Percentiles rank a stretch among this genome's conserved stretches.
phyloP scores from a whole-genome alignment of 1,140 invertebrate genomes.

The Cotesia vestalis region DNA sequence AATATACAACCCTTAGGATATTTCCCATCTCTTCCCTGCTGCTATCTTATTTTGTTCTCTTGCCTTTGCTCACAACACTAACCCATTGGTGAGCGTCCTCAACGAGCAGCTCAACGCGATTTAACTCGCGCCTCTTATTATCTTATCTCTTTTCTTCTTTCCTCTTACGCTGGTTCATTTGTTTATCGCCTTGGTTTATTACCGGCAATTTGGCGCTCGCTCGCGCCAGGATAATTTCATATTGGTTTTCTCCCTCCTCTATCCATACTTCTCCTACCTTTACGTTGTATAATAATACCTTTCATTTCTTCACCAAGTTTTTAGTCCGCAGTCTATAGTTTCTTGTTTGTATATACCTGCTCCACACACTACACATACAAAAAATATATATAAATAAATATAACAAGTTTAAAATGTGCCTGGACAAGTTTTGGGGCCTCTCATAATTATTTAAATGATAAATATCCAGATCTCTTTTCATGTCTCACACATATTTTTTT shows the following conservation, averaged over 20 bases:
- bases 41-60: constrained; percentile 24
- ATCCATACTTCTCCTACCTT: constrained; percentile 19
- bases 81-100: constrained; percentile 32
- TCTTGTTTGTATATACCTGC: neutral
- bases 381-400: constrained; percentile 17
- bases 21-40: neutral
- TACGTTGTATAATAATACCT: constrained; percentile 28
- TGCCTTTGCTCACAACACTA: constrained; percentile 14
- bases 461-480: constrained; percentile 9
- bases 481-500: neutral
- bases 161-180: constrained; percentile 56
- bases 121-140: constrained; percentile 19
- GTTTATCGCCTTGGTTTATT: constrained; percentile 58
- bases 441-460: constrained; percentile 17
- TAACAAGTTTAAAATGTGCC: neutral
- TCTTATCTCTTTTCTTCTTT: constrained; percentile 30
- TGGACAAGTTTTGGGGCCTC: constrained; percentile 2
- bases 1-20: constrained; percentile 9
- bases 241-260: constrained; percentile 54
- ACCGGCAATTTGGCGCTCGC: constrained; percentile 56
- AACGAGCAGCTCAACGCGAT: constrained; percentile 7
- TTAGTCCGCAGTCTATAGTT: neutral
- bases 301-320: constrained; percentile 9
- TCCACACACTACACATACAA: neutral
- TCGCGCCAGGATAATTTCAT: constrained; percentile 56